Percentiles rank a stretch among this genome's conserved stretches.
phyloP scores from a whole-genome alignment of 2,113 vertebrate species.

The Megaceryle torquata region DNA sequence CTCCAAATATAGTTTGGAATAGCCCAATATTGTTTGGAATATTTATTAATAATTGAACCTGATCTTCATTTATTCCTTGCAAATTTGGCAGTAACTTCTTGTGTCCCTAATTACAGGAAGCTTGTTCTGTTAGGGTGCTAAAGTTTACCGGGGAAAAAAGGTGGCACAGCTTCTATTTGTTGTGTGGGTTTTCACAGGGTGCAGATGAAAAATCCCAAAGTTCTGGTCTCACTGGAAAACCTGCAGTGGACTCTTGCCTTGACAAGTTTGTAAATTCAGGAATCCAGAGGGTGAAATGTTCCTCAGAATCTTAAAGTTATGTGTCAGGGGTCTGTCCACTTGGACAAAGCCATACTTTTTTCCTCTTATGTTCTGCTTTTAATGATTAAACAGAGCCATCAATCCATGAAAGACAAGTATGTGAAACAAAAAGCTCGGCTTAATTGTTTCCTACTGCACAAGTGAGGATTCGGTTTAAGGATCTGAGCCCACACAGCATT shows the following conservation, averaged over 20 bases:
- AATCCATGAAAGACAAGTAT: background rate
- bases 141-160: background rate
- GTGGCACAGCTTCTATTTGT: background rate
- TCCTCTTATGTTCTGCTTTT: background rate
- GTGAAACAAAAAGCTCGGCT: background rate
- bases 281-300: background rate
- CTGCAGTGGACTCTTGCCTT: background rate
- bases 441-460: background rate
- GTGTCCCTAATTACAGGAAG: background rate
- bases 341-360: background rate
- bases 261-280: background rate
- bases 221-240: background rate
- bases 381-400: background rate
- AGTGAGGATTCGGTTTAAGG: background rate
- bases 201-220: background rate
- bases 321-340: background rate
- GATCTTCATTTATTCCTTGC: background rate
- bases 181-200: slow-evolving; percentile 8
- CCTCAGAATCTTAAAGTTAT: background rate
- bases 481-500: slow-evolving; percentile 6
- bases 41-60: background rate
- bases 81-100: background rate
- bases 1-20: background rate
- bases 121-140: background rate
- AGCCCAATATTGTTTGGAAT: background rate